Evolutionary conservation across 2,797 vertebrate genomes (phyloP).

Genomic region (Nannoperca obscura): DNA sequence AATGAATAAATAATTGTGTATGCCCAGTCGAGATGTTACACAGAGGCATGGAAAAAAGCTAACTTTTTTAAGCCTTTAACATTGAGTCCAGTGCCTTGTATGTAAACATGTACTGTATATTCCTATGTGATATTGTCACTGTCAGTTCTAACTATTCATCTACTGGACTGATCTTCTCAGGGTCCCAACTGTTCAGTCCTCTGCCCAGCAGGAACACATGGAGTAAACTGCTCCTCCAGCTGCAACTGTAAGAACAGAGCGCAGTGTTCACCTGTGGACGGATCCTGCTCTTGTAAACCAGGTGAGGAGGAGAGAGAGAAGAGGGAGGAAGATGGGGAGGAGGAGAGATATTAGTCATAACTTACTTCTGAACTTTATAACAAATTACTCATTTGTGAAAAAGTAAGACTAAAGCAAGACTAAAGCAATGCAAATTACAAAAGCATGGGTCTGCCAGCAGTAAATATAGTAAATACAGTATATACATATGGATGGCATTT

Average conservation of each 20-base stretch:
- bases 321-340: constrained; percentile 24
- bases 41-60: no score
- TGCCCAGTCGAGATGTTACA: not conserved
- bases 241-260: constrained; percentile 93
- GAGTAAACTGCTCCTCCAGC: constrained; percentile 91
- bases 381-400: not conserved
- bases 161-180: constrained; percentile 72
- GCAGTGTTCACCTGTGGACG: constrained; percentile 92
- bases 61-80: no score
- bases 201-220: constrained; percentile 88
- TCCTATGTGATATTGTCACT: not conserved
- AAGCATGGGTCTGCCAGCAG: not conserved
- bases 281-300: constrained; percentile 93
- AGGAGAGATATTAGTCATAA: not conserved
- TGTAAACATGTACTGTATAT: no score
- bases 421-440: not conserved
- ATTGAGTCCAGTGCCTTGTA: no score
- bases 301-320: constrained; percentile 80
- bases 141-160: not conserved
- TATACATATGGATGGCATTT: not conserved
- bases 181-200: constrained; percentile 87
- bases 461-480: not conserved
- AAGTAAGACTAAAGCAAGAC: not conserved
- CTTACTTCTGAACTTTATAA: not conserved
- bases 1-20: not conserved